Evolutionary conservation across 1,140 invertebrate genomes (phyloP), one percentile per base, ranked within the genome.

Genomic region (Lerema accius): DNA sequence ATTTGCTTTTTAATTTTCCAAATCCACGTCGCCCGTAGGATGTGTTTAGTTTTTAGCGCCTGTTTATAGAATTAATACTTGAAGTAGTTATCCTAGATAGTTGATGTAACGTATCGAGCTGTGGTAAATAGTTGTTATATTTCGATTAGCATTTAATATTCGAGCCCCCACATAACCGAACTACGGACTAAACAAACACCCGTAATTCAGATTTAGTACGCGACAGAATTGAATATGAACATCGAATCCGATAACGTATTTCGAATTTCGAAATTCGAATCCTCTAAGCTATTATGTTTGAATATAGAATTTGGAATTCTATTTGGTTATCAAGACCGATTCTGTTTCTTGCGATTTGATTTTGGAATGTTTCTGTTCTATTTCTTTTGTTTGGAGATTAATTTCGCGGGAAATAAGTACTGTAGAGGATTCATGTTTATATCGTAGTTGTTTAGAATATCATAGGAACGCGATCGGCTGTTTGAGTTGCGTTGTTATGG

Each of bases 401-500:
- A 11, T 13, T 45, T 46, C 53, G 26, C 40, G 40, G 53, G 10
- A 15, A 58, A 17, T 10, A 15, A 58, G 13, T 10, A 10, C 45
- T n/a, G 40, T 35, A 17, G 26, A 32, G 10, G 26, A 58, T 26
- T 23, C 1, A 0, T 56, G 42, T 48, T 60, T 19, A 49, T 49
- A 63, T 39, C 43, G 58, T 56, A 49, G 10, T 73, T 76, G 71
- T 76, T 78, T 73, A 76, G 69, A 62, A 67, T 37, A 15, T 19
- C 16, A 35, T 37, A 17, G 17, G 19, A 42, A 32, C 42, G 23
- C 46, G 42, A 26, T 5, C 35, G 37, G 59, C 58, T 76, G 76
- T 78, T 78, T 78, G 77, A 71, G 49, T 45, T 58, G 58, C 69
- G 77, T 78, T 80, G 79, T 78, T 76, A 82, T 82, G 77, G 62